Conservation (phyloP, 1,140 invertebrate species). For the Rhizoglyphus robini region DNA sequence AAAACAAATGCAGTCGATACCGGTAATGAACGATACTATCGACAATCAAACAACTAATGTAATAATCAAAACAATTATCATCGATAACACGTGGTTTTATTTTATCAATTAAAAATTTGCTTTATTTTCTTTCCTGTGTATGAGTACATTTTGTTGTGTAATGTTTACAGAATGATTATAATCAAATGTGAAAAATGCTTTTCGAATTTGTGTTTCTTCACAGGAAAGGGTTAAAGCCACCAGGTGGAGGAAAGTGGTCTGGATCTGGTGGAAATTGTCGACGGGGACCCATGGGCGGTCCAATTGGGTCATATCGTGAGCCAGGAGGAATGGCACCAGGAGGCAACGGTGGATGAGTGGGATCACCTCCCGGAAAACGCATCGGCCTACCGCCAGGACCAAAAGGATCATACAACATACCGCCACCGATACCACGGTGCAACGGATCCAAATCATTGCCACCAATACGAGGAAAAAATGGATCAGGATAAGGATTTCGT, state of each 20-base stretch:
- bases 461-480: not conserved
- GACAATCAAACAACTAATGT: not conserved
- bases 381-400: not conserved
- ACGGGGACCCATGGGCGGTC: not conserved
- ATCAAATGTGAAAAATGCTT: not conserved
- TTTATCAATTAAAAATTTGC: not conserved
- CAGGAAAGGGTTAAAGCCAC: not conserved
- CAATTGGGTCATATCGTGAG: conserved; percentile 1
- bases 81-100: not conserved
- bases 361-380: not conserved
- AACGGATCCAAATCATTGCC: not conserved
- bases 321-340: conserved; percentile 2
- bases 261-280: not conserved
- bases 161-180: not conserved
- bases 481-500: not conserved
- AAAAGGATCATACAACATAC: conserved; percentile 5
- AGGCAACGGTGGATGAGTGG: not conserved
- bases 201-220: not conserved
- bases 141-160: not conserved
- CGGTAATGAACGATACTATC: no score
- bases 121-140: not conserved
- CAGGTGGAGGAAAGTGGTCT: conserved; percentile 6
- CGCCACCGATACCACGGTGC: not conserved
- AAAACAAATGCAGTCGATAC: no score
- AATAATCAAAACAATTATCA: not conserved